Percentiles rank a stretch among this genome's conserved stretches.
phyloP scores from a whole-genome alignment of 2,797 vertebrate species.

The Microctenopoma stevenorrisi region DNA sequence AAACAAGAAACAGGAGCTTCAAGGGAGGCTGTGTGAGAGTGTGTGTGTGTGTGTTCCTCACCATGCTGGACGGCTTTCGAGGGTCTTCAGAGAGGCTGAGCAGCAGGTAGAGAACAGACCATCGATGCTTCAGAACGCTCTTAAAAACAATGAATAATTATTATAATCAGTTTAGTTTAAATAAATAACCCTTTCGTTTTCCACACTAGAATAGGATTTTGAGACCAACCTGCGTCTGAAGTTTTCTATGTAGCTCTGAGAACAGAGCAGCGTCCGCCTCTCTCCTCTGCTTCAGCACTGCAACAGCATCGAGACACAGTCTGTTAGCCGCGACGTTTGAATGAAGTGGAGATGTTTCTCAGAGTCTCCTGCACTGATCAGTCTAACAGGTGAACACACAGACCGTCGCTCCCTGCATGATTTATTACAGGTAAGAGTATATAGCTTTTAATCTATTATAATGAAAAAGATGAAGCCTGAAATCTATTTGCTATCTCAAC shows the following conservation, averaged over 20 bases:
- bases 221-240: slow-evolving; percentile 91
- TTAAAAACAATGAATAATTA: slow-evolving; percentile 61
- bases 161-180: too few relatives aligned
- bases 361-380: neutral
- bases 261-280: slow-evolving; percentile 94
- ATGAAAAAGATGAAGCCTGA: neutral
- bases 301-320: slow-evolving; percentile 30
- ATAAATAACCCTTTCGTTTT: too few relatives aligned
- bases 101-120: slow-evolving; percentile 96
- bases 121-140: slow-evolving; percentile 96
- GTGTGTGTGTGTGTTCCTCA: slow-evolving; percentile 49
- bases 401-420: neutral
- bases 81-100: slow-evolving; percentile 98
- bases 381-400: neutral
- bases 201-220: neutral
- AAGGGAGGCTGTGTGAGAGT: neutral
- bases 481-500: neutral
- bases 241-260: slow-evolving; percentile 95
- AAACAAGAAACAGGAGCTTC: neutral
- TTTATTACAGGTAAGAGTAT: neutral
- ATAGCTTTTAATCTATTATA: neutral
- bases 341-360: neutral
- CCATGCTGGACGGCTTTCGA: slow-evolving; percentile 91
- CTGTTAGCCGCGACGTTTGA: neutral
- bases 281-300: slow-evolving; percentile 94